Base-by-base conservation (phyloP, 2,113 vertebrate species). In the Malurus cyaneus region DNA sequence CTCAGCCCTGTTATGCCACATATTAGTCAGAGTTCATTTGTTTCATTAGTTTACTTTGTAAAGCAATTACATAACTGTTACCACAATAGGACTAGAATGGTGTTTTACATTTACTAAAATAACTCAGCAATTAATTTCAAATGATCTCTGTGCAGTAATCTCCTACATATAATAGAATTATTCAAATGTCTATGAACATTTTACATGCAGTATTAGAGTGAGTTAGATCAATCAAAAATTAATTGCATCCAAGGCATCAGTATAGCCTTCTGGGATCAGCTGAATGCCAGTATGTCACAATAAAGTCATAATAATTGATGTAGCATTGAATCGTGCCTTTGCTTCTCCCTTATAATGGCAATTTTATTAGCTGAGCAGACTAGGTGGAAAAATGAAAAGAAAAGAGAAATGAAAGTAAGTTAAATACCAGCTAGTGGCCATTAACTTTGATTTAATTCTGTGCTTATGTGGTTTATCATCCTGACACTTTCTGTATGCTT, bases 201-300 rank as follows among this genome's bases (percentile, higher is more conserved):
- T 95, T 93, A 94, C 89, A 52, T 89, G 93, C 90, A 50, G 74
- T 89, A 81, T 66, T 96, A 78, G 84, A 94, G 83, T 95, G 94
- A 94, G 92, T 95, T 95, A 92, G 94, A 96, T 97, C 94, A 96
- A 96, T 97, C 94, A 97, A 92, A 92, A 94, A 95, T 92, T 96
- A 96, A 97, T 96, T 97, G 96, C 88, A 91, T 97, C 83, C 79
- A 79, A 91, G 73, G 90, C 97, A 95, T 89, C 93, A 73, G 72
- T 61, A 59, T 72, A 86, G 95, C 88, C 94, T 95, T 95, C 71
- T 92, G 97, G 94, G 96, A 97, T 96, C 92, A 60, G 66, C 56
- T 94, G 95, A 95, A 93, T 92, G 80, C 79, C 86, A 89, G 57
- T 95, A 77, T 96, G 96, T 95, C 95, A 97, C 94, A 96, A 96